These are phyloP conservation scores for Panurus biarmicus DNA, from an alignment of 2,113 vertebrate genomes.

Conservation along the genomic window DNA sequence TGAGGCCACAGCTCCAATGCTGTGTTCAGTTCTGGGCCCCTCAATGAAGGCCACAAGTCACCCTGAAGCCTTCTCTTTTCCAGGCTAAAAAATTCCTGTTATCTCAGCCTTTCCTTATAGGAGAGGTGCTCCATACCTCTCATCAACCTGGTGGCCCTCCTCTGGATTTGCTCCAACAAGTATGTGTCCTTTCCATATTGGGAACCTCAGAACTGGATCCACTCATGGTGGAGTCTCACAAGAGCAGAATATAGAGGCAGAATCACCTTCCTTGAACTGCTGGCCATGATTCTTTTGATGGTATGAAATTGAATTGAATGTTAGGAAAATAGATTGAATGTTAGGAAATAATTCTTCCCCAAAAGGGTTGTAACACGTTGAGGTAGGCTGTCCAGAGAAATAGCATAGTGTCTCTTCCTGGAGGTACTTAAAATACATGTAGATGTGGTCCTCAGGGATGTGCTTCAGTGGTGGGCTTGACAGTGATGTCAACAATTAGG, in stretches of 20 bases:
- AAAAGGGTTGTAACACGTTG: not conserved
- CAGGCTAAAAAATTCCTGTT: not conserved
- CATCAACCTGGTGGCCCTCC: not conserved
- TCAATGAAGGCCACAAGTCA: not conserved
- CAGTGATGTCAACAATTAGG: not conserved
- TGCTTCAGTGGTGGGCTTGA: not conserved
- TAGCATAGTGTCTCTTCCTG: accelerated
- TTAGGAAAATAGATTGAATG: not conserved
- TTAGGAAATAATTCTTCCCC: not conserved
- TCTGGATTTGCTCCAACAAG: not conserved
- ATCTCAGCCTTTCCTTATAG: not conserved
- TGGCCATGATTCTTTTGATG: not conserved
- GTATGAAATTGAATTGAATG: not conserved
- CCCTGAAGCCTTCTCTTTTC: not conserved
- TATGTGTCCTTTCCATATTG: not conserved
- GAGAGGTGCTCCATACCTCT: not conserved
- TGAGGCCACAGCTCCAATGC: not conserved
- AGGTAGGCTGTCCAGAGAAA: not conserved
- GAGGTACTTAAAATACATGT: not conserved
- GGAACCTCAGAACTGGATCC: not conserved
- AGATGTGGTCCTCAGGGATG: not conserved
- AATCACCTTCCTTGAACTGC: not conserved
- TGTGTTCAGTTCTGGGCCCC: accelerated
- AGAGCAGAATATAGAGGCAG: not conserved
- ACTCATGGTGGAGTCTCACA: too few relatives aligned